These are phyloP conservation scores for Bettongia penicillata DNA, from an alignment of 2,113 vertebrate species.

Conservation along the genomic window DNA sequence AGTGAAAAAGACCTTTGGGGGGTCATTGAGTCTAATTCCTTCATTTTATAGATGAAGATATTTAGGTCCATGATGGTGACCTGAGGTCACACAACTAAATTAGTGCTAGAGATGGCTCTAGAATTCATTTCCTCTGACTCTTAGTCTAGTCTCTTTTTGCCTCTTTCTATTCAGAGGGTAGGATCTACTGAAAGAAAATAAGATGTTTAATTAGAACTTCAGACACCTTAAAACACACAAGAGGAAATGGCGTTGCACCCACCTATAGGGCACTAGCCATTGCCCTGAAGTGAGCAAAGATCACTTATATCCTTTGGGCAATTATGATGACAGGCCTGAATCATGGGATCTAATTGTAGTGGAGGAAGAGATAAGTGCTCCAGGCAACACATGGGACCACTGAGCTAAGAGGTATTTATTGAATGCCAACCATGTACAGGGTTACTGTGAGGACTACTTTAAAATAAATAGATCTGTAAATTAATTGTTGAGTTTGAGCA, in stretches of 20 bases:
- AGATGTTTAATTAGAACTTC: not conserved
- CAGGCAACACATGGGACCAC: not conserved
- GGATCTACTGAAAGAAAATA: not conserved
- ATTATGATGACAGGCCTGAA: not conserved
- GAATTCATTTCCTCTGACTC: not conserved
- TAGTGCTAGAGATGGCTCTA: not conserved
- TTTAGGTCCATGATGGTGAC: not conserved
- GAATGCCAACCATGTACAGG: not conserved
- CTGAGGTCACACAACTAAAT: too few species aligned
- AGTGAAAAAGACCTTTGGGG: not conserved
- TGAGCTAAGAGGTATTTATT: not conserved
- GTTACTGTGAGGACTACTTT: not conserved
- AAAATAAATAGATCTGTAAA: not conserved
- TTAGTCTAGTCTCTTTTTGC: not conserved
- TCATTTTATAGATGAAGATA: not conserved
- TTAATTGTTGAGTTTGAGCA: not conserved
- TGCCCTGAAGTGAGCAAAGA: not conserved
- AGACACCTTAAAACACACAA: constrained; percentile 29
- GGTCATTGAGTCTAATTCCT: not conserved
- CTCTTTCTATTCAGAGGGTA: not conserved
- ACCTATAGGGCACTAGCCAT: not conserved
- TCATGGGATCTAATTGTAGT: not conserved
- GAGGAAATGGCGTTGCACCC: not conserved
- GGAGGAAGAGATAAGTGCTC: not conserved
- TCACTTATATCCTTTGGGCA: not conserved